These are phyloP conservation scores for Cyprinodon brontotheroides DNA, from an alignment of 2,113 vertebrate genomes.

Conservation along the genomic window DNA sequence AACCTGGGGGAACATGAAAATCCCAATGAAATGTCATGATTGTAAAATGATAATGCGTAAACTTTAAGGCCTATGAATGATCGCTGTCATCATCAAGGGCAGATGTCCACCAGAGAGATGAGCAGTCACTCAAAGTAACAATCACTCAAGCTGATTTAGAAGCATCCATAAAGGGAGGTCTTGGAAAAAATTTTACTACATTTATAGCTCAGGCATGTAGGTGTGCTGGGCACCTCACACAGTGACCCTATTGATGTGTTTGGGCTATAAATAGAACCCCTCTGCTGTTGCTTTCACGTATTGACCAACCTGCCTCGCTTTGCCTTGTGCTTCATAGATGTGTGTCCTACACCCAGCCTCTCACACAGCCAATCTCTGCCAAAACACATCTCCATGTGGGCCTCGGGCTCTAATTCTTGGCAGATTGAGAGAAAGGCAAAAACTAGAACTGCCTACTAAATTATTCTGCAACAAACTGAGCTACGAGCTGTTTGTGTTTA, in stretches of 20 bases:
- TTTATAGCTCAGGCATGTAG: slow-evolving; percentile 53
- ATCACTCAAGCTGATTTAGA: slow-evolving; percentile 34
- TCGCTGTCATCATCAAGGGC: background rate
- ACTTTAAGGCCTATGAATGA: background rate
- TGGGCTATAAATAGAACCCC: slow-evolving; percentile 69
- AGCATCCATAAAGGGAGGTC: background rate
- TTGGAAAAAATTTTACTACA: slow-evolving; percentile 13
- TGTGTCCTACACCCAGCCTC: slow-evolving; percentile 21
- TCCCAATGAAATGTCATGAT: background rate
- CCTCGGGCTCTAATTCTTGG: slow-evolving; percentile 16
- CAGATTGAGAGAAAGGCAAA: slow-evolving; percentile 19
- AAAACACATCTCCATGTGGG: slow-evolving; percentile 12
- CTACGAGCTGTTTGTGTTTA: slow-evolving; percentile 5
- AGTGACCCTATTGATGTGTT: slow-evolving; percentile 41
- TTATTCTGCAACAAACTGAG: background rate
- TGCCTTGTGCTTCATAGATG: slow-evolving; percentile 31
- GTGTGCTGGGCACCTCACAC: slow-evolving; percentile 39
- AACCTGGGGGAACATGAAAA: background rate
- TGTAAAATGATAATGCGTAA: background rate
- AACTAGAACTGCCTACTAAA: background rate
- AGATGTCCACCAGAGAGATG: background rate
- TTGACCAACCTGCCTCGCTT: slow-evolving; percentile 47
- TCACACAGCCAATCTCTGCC: slow-evolving; percentile 5
- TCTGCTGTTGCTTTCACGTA: slow-evolving; percentile 52
- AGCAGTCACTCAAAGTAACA: slow-evolving; percentile 10